Evolutionary conservation across 2,113 vertebrate species (phyloP), one percentile per base, ranked within the genome.

Genomic region (Oryzias woworae): DNA sequence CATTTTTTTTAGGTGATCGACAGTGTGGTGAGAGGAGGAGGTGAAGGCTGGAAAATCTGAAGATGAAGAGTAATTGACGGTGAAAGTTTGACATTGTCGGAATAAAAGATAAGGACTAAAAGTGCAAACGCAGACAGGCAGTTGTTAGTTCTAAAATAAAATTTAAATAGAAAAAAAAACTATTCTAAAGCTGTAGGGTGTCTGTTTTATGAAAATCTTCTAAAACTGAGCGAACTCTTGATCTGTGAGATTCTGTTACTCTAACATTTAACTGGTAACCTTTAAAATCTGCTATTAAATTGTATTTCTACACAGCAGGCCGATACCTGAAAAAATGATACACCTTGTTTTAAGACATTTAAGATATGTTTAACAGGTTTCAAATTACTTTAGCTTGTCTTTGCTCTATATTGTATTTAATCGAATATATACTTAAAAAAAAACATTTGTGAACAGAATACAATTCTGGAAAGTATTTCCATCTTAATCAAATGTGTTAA

Each of bases 171-270:
- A 70, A 51, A 67, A 58, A 45, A 59, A 66, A 73, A 69, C 72
- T 41, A 15, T 64, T 44, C 24, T 28, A 31, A 4, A 47, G n/a
- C 45, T 6, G 14, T 2, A 51, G 58, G 43, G 70, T 75, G 50
- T 48, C 65, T 55, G 51, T 48, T 77, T 69, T 75, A 68, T 67
- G 78, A 87, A 81, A 87, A 86, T 84, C 73, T 58, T 76, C 66
- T 66, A 76, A 75, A 76, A 81, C 75, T 89, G 89, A 90, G 82
- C 73, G 43, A 24, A 36, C 42, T 62, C 61, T 68, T 58, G 78
- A 78, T 88, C 81, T 66, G 57, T 57, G 44, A 62, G 79, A 83
- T 50, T 53, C 17, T 42, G 53, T 66, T 58, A 55, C 70, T 73
- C 57, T 55, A 71, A 66, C 63, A 66, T 81, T 89, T 87, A 83